Conservation (phyloP, 2,113 vertebrate species). For the Hippocampus guttulatus region DNA sequence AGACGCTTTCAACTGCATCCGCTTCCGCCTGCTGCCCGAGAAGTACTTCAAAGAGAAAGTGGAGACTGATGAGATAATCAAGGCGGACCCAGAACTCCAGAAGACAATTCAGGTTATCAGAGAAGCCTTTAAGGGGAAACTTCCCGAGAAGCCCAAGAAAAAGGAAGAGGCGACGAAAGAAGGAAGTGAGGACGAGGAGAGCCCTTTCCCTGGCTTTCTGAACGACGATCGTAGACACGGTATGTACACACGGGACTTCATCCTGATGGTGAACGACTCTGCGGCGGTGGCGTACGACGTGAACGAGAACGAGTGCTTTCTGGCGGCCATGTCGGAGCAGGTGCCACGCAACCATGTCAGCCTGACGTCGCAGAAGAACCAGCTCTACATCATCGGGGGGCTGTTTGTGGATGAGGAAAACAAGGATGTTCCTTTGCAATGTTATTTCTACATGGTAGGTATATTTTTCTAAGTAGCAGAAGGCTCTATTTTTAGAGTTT, state of each 20-base stretch:
- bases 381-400: conserved; percentile 87
- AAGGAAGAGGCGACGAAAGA: conserved; percentile 65
- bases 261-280: conserved; percentile 91
- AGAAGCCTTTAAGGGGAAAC: conserved; percentile 91
- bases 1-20: conserved; percentile 91
- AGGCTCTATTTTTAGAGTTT: neutral
- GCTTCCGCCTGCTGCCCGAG: conserved; percentile 91
- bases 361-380: conserved; percentile 82
- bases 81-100: conserved; percentile 84
- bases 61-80: conserved; percentile 88
- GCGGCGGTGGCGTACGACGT: conserved; percentile 94
- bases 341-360: conserved; percentile 98
- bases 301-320: conserved; percentile 92
- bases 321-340: conserved; percentile 88
- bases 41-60: conserved; percentile 93
- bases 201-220: conserved; percentile 86
- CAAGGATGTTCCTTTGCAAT: conserved; percentile 89
- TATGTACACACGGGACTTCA: conserved; percentile 89
- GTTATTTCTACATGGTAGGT: conserved; percentile 90
- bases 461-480: neutral
- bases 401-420: conserved; percentile 95
- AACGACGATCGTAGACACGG: conserved; percentile 89
- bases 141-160: conserved; percentile 80
- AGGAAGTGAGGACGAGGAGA: conserved; percentile 78
- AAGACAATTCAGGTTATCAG: conserved; percentile 88